Conservation (phyloP, 2,888 invertebrate genomes). For the Strigamia maritima region DNA sequence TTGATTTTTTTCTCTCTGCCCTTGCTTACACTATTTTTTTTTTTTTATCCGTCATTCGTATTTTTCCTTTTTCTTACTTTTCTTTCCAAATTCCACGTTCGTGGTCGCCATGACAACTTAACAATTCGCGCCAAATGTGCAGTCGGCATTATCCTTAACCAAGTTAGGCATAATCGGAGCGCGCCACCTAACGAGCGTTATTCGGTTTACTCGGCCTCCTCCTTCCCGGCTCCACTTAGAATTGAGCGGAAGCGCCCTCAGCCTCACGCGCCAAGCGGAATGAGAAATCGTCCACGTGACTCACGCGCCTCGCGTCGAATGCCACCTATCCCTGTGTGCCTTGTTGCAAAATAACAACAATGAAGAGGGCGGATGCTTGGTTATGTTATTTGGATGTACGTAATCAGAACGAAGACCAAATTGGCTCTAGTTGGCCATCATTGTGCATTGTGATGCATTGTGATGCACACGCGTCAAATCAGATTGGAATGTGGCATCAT, state of each 20-base stretch:
- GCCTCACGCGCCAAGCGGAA: slow-evolving; percentile 34
- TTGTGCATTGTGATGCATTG: not conserved
- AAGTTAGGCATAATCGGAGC: slow-evolving; percentile 39
- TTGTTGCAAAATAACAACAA: slow-evolving; percentile 30
- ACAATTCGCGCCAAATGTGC: slow-evolving; percentile 37
- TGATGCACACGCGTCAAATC: not conserved
- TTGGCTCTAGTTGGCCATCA: not conserved
- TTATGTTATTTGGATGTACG: slow-evolving; percentile 7
- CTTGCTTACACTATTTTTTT: not conserved
- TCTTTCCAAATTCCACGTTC: slow-evolving; percentile 26
- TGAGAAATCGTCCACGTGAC: slow-evolving; percentile 34
- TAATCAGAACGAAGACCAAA: not conserved
- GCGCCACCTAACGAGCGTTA: slow-evolving; percentile 34
- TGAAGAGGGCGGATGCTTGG: slow-evolving; percentile 19
- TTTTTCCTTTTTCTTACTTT: slow-evolving; percentile 13
- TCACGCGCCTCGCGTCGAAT: slow-evolving; percentile 22
- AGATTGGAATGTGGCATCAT: not conserved
- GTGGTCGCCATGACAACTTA: slow-evolving; percentile 38
- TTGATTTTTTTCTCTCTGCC: slow-evolving; percentile 23
- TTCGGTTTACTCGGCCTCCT: slow-evolving; percentile 38
- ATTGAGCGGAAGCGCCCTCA: slow-evolving; percentile 31
- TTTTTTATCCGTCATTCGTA: too few species aligned
- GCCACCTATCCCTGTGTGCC: not conserved
- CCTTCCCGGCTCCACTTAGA: slow-evolving; percentile 35
- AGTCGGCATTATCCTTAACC: slow-evolving; percentile 39